These are phyloP conservation scores for Cariama cristata DNA, from an alignment of 2,113 vertebrate genomes.

Conservation along the genomic window DNA sequence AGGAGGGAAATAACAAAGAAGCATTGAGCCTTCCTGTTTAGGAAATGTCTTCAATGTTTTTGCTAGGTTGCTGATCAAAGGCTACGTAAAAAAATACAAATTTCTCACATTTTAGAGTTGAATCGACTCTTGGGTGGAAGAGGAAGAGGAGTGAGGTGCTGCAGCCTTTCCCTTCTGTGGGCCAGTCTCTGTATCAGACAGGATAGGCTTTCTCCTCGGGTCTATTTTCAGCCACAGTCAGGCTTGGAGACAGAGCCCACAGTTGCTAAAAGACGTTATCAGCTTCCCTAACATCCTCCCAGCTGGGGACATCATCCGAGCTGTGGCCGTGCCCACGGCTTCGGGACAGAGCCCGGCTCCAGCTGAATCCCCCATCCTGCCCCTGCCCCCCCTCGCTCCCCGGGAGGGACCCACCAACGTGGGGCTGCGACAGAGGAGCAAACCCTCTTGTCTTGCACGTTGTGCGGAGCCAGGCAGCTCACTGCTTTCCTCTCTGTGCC, in stretches of 20 bases:
- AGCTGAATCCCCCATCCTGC: background rate
- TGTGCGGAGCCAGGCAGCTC: background rate
- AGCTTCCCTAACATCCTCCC: background rate
- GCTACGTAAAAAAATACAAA: background rate
- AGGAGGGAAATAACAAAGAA: slow-evolving; percentile 71
- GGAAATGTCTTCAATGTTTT: slow-evolving; percentile 62
- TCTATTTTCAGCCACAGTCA: background rate
- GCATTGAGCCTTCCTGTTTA: slow-evolving; percentile 66
- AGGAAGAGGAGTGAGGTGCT: slow-evolving; percentile 33
- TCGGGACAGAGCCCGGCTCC: rapidly evolving
- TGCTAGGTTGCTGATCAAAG: slow-evolving; percentile 54
- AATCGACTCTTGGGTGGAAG: background rate
- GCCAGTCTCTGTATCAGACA: background rate
- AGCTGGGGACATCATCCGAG: background rate
- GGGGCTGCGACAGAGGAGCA: background rate
- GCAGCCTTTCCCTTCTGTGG: background rate
- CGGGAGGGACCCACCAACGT: rapidly evolving
- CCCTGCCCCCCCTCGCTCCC: rapidly evolving
- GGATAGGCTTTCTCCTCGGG: background rate
- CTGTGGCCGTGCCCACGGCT: background rate
- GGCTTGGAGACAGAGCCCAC: background rate
- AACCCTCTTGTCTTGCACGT: rapidly evolving
- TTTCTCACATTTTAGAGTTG: slow-evolving; percentile 57
- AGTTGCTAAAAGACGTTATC: background rate
- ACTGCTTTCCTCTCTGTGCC: background rate